These are phyloP conservation scores for Acanthis flammea DNA, from an alignment of 2,797 vertebrate genomes.

Conservation along the genomic window DNA sequence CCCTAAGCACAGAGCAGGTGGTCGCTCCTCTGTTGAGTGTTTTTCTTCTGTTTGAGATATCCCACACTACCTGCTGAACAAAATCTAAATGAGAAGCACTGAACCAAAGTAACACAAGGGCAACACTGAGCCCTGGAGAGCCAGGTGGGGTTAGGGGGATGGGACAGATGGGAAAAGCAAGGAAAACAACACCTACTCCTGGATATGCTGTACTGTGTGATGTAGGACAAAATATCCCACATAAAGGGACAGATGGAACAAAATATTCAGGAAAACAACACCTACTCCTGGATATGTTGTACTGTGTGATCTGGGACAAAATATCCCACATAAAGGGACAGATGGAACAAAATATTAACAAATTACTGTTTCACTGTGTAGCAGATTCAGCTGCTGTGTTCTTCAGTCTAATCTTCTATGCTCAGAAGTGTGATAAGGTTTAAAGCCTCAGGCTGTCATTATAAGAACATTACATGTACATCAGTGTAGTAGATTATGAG, in stretches of 20 bases:
- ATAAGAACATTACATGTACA: neutral
- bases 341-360: neutral
- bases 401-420: neutral
- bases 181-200: neutral
- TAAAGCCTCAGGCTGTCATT: neutral
- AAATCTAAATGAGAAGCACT: neutral
- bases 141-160: neutral
- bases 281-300: neutral
- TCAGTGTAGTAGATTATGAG: neutral
- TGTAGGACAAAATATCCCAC: neutral
- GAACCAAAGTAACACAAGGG: neutral
- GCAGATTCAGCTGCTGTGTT: neutral
- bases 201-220: neutral
- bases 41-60: neutral
- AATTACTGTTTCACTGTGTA: neutral
- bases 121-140: neutral
- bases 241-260: neutral
- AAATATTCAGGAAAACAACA: neutral
- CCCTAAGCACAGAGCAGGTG: neutral
- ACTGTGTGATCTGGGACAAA: neutral
- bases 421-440: neutral
- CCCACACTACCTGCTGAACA: neutral
- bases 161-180: neutral
- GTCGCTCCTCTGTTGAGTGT: neutral
- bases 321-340: neutral